Evolutionary conservation across 1,140 invertebrate genomes (phyloP), one percentile per base, ranked within the genome.

Genomic region (Lepidurus packardi): DNA sequence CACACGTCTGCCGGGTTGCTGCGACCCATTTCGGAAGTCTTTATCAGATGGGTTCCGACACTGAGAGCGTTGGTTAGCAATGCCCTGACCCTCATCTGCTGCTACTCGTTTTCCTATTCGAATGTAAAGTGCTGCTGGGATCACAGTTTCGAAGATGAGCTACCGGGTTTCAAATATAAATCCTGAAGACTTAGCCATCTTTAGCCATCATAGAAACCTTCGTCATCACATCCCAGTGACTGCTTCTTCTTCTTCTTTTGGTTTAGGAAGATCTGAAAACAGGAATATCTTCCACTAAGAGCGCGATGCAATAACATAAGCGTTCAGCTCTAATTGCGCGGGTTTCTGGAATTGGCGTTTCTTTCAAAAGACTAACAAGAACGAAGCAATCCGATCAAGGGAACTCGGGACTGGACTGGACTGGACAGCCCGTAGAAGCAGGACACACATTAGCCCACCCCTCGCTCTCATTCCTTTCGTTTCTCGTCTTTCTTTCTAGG

Each of bases 1-100:
- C n/a, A 65, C 53, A 65, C 53, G 53, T 65, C 53, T 21, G 53
- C 53, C 53, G 53, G 53, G 53, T n/a, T 65, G 9, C 53, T 65
- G 53, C 53, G 53, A 65, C 8, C 53, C 53, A n/a, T 65, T 65
- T 65, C 53, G 21, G 53, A 65, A 13, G 21, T 65, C 34, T 21
- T 65, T 65, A 65, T 65, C 53, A 65, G 53, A 65, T 65, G 53
- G 21, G n/a, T 65, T 65, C 16, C 53, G 13, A 13, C 47, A 65
- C n/a, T 65, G 47, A 65, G 7, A 65, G 21, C 47, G 53, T n/a
- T 34, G 53, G 53, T 65, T 65, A 21, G 34, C 34, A 34, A 34
- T 34, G 34, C 34, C 34, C 34, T 34, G 53, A 65, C 53, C 53
- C 21, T 65, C 53, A 21, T 65, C 53, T 65, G 53, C 53, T 21